These are phyloP conservation scores for Accipiter virgatus DNA, from an alignment of 2,113 vertebrate species.

Conservation along the genomic window DNA sequence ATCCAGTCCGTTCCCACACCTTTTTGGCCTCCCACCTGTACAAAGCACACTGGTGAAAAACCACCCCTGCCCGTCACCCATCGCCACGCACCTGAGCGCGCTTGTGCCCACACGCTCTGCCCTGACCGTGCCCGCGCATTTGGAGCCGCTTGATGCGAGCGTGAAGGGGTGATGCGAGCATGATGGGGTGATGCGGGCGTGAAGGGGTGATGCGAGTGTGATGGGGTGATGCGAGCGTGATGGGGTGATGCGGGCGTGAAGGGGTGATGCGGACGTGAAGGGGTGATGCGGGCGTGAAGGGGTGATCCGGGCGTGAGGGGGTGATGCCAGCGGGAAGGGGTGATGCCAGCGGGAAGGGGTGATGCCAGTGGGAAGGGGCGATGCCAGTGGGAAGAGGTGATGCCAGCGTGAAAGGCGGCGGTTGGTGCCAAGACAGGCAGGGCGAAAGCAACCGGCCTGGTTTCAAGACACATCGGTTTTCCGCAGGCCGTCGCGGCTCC, in stretches of 20 bases:
- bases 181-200: neutral
- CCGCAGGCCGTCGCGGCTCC: neutral
- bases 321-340: neutral
- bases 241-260: neutral
- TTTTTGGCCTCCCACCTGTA: neutral
- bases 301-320: neutral
- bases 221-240: no score
- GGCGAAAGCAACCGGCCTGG: neutral
- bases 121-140: neutral
- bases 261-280: neutral
- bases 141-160: accelerated
- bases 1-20: neutral
- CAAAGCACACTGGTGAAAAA: neutral
- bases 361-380: neutral
- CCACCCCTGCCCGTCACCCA: neutral
- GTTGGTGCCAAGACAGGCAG: neutral
- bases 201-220: neutral
- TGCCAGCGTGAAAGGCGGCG: neutral
- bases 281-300: neutral
- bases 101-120: neutral
- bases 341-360: neutral
- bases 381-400: neutral
- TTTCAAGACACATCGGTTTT: neutral
- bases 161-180: neutral
- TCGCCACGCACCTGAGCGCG: accelerated